A percentile compares a stretch with the other conserved stretches of the same genome.
These are phyloP conservation scores for Bothrops jararaca DNA, from an alignment of 2,113 vertebrate species.

Conservation along the genomic window DNA sequence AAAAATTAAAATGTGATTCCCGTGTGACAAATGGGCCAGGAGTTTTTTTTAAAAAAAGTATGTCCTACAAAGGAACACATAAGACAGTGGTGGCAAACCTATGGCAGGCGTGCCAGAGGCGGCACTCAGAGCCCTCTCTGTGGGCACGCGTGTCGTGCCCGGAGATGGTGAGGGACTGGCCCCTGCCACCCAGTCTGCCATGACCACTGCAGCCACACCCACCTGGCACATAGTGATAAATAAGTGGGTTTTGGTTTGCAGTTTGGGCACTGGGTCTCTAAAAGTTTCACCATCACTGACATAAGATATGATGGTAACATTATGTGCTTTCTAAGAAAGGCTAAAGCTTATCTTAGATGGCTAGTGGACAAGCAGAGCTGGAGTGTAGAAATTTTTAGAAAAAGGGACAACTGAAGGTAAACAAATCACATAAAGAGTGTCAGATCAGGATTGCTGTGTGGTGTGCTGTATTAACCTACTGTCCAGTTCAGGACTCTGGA, in stretches of 20 bases:
- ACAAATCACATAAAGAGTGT: background rate
- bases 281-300: too few species aligned
- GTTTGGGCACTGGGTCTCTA: too few species aligned
- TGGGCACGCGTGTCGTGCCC: too few species aligned
- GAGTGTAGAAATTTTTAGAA: background rate
- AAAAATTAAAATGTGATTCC: background rate
- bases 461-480: background rate
- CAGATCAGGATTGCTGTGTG: background rate
- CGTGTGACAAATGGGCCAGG: background rate
- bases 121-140: too few species aligned
- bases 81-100: too few species aligned
- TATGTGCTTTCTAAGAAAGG: background rate
- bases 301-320: background rate
- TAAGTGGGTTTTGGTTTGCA: too few species aligned
- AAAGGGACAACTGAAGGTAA: background rate
- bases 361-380: background rate
- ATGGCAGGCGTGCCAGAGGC: too few species aligned
- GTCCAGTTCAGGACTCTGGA: background rate
- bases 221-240: too few species aligned
- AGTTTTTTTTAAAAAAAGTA: background rate
- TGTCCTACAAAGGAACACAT: background rate
- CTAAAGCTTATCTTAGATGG: background rate
- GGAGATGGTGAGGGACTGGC: too few species aligned
- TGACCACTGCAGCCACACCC: too few species aligned
- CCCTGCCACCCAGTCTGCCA: too few species aligned